Base-by-base conservation (phyloP, 2,888 invertebrate species). In the Cheilosia urbana region DNA sequence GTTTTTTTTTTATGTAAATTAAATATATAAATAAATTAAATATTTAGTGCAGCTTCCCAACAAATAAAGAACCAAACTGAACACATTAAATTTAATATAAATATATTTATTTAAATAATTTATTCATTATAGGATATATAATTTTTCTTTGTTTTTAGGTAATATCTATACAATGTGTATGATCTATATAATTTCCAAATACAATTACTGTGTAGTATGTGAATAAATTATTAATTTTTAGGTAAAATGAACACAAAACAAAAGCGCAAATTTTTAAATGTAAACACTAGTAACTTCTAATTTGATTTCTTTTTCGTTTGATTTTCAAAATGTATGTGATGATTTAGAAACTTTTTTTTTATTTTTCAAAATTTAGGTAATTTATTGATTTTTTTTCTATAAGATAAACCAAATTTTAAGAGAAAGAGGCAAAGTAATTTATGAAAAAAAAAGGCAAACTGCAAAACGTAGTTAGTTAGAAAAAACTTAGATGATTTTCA, bases 41-140 rank as follows among this genome's bases (percentile, higher is more conserved):
- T 45, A 37, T 51, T 42, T 75, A 62, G 69, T 62, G 58, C 63
- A 78, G 69, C 69, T 63, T 78, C 47, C 63, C 68, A 68, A 68
- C 34, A 62, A 69, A 15, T 49, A 51, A 51, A 51, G 37, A 78
- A 83, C 57, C 42, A 78, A 83, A 82, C 71, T 76, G 57, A 76
- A 78, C 66, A 77, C 71, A 77, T 57, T 57, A 73, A 63, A 72
- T 37, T 72, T 62, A 78, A 68, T 62, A 65, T 73, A 73, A 83
- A 68, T 40, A 37, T 83, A 83, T 83, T 83, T 83, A 83, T 83
- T 78, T 73, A 55, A 78, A 83, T 83, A 78, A 83, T 83, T 83
- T 83, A 83, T 83, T 83, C 55, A 83, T 58, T 65, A 37, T 71
- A 53, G 51, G 30, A 53, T 42, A 60, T 75, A 2, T 55, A 60